A percentile compares a stretch with the other conserved stretches of the same genome.
Evolutionary conservation across 2,113 vertebrate species (phyloP).

Genomic region (Paedocypris sp.): DNA sequence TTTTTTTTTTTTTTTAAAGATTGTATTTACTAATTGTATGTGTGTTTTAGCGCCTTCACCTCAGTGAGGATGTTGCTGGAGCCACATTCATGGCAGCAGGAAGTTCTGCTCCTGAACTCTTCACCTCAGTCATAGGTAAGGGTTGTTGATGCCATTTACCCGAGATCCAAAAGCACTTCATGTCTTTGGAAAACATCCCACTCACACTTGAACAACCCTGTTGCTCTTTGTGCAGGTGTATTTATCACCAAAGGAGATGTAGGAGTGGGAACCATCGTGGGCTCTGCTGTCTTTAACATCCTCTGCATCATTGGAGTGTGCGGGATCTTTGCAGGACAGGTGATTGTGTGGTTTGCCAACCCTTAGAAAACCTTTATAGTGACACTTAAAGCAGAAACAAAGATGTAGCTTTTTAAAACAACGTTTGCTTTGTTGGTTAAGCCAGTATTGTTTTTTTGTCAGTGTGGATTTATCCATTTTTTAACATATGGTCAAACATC

Average conservation of each 20-base stretch:
- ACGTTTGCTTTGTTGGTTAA: too few relatives aligned
- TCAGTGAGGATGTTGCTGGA: slow-evolving; percentile 93
- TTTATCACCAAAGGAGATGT: slow-evolving; percentile 97
- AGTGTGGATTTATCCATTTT: too few relatives aligned
- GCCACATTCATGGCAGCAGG: slow-evolving; percentile 97
- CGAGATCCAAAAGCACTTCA: neutral
- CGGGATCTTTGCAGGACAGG: slow-evolving; percentile 89
- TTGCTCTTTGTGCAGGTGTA: slow-evolving; percentile 67
- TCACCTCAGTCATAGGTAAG: slow-evolving; percentile 94
- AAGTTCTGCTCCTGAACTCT: slow-evolving; percentile 92
- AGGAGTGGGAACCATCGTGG: slow-evolving; percentile 94
- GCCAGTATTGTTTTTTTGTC: too few relatives aligned
- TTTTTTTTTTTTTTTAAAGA: too few relatives aligned
- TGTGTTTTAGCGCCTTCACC: slow-evolving; percentile 75
- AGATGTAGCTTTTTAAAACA: too few relatives aligned
- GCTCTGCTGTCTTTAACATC: slow-evolving; percentile 95
- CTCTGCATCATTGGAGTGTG: slow-evolving; percentile 95
- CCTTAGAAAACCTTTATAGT: too few relatives aligned
- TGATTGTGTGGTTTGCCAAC: slow-evolving; percentile 33
- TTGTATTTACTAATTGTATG: too few relatives aligned
- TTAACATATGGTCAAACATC: too few relatives aligned
- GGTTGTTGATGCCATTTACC: too few relatives aligned
- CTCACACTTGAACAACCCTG: neutral
- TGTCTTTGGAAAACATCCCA: neutral
- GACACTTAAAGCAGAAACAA: too few relatives aligned